A percentile compares a stretch with the other conserved stretches of the same genome.
Conservation (phyloP, 37 sponge, comb jelly and placozoan genomes). For the Beroe ovata region DNA sequence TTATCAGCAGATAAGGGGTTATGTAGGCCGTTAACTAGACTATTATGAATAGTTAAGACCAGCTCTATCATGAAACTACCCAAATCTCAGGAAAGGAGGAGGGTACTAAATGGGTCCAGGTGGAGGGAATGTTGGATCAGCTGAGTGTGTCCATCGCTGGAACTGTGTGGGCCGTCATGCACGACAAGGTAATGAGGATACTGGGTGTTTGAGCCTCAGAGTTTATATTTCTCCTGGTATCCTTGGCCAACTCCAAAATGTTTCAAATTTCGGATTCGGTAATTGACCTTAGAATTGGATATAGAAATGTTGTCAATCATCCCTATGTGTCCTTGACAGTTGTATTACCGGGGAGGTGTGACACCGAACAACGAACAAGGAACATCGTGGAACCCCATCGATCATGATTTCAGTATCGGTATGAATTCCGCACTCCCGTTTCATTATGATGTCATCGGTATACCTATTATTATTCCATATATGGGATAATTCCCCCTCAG, state of each 20-base stretch:
- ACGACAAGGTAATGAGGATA: conserved; percentile 21
- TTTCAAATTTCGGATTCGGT: too few species aligned
- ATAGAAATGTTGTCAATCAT: too few species aligned
- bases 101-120: conserved; percentile 50
- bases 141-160: conserved; percentile 43
- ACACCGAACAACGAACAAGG: conserved; percentile 53
- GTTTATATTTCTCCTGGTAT: too few species aligned
- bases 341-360: conserved; percentile 20
- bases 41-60: neutral
- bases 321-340: too few species aligned
- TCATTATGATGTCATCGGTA: too few species aligned
- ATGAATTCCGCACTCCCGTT: too few species aligned
- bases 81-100: conserved; percentile 30
- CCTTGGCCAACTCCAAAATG: too few species aligned
- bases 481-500: neutral
- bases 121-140: conserved; percentile 42
- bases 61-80: neutral
- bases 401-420: conserved; percentile 28
- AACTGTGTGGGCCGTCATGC: conserved; percentile 61
- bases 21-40: neutral
- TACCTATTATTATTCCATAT: too few species aligned
- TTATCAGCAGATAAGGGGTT: too few species aligned
- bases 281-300: too few species aligned
- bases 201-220: too few species aligned
- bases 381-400: conserved; percentile 1